These are phyloP conservation scores for Halichoeres trimaculatus DNA, from an alignment of 2,113 vertebrate genomes.

Conservation along the genomic window DNA sequence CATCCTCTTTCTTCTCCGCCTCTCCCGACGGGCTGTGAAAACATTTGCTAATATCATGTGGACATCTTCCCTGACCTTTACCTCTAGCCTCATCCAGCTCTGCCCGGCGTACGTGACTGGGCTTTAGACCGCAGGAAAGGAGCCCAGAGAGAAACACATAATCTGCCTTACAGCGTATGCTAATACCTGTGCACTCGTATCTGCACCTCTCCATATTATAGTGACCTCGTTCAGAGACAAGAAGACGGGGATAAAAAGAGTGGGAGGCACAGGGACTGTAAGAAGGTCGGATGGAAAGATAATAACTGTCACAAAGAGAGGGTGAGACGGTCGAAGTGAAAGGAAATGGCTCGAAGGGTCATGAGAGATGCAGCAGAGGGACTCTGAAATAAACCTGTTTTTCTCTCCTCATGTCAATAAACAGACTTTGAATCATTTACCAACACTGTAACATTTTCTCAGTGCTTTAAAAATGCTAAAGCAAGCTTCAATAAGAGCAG, in stretches of 20 bases:
- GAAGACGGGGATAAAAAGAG: not conserved
- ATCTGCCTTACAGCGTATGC: constrained; percentile 29
- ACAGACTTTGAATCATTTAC: too few relatives aligned
- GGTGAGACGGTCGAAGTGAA: too few relatives aligned
- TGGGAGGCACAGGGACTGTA: not conserved
- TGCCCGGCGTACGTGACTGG: constrained; percentile 24
- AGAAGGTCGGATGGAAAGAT: not conserved
- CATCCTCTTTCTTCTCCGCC: not conserved
- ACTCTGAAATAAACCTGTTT: not conserved
- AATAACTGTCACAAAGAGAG: not conserved
- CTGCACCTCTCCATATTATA: constrained; percentile 12
- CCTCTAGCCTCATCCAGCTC: constrained; percentile 1
- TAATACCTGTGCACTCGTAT: constrained; percentile 16
- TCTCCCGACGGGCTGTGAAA: constrained; percentile 11
- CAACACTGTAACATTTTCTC: too few relatives aligned
- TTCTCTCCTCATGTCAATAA: not conserved
- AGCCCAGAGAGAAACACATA: constrained; percentile 21
- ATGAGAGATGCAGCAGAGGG: not conserved
- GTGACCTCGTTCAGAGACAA: constrained; percentile 27
- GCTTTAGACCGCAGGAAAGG: constrained; percentile 13
- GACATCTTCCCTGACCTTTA: constrained; percentile 44
- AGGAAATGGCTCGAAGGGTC: not conserved
- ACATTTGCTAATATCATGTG: constrained; percentile 33
- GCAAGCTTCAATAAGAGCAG: too few relatives aligned
- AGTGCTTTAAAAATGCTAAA: too few relatives aligned